These are phyloP conservation scores for Himalopsyche japonica DNA, from an alignment of 2,888 invertebrate species.

Conservation along the genomic window DNA sequence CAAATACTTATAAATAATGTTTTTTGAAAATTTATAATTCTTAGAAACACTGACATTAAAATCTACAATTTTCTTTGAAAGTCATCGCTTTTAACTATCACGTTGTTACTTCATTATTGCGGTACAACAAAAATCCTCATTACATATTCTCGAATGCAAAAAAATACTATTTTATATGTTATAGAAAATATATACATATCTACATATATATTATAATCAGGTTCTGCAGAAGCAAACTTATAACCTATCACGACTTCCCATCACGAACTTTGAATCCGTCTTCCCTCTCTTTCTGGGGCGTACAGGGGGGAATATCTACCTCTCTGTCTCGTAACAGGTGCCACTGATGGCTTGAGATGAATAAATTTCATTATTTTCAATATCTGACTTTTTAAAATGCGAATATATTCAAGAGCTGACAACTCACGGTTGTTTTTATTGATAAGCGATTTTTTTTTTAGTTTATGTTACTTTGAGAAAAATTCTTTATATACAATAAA, in stretches of 20 bases:
- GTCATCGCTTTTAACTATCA: too few species aligned
- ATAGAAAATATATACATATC: background rate
- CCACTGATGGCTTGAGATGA: conserved; percentile 41
- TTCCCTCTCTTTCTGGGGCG: conserved; percentile 7
- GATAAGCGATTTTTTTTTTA: too few species aligned
- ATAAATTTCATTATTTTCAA: conserved; percentile 42
- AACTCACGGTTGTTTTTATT: background rate
- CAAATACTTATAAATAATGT: too few species aligned
- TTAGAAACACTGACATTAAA: too few species aligned
- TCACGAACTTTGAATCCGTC: conserved; percentile 39
- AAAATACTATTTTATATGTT: background rate
- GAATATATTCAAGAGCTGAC: conserved; percentile 42
- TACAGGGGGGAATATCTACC: background rate
- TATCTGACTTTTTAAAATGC: conserved; percentile 42
- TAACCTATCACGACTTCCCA: conserved; percentile 38
- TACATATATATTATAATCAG: background rate
- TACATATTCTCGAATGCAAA: too few species aligned
- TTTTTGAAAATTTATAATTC: too few species aligned
- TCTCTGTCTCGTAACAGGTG: conserved; percentile 37
- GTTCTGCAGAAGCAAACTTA: conserved; percentile 22
- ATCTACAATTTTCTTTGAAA: too few species aligned
- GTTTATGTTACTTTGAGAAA: too few species aligned
- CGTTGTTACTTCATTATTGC: too few species aligned
- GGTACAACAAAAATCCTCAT: too few species aligned
- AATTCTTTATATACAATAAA: too few species aligned